Conservation (phyloP, 2,888 invertebrate species). For the Lasioglossum leucozonium region DNA sequence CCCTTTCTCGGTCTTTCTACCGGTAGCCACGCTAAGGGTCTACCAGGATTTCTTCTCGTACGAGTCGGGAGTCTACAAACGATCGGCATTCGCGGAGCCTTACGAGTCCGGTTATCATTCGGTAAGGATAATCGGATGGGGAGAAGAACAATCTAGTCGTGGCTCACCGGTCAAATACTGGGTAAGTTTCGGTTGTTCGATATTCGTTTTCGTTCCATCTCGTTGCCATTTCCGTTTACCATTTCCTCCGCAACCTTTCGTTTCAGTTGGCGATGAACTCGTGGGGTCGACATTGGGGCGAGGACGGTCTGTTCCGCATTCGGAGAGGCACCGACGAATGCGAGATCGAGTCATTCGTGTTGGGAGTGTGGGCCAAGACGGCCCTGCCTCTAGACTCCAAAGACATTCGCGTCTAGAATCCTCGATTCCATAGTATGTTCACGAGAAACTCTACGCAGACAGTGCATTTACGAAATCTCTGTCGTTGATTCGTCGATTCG, state of each 20-base stretch:
- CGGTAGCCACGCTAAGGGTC: constrained; percentile 94
- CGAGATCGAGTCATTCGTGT: constrained; percentile 95
- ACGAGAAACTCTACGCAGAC: not conserved
- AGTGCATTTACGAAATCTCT: constrained; percentile 76
- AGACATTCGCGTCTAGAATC: not conserved
- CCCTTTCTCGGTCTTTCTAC: constrained; percentile 54
- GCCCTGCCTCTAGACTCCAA: constrained; percentile 61
- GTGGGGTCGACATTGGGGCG: constrained; percentile 97
- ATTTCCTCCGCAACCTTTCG: not conserved
- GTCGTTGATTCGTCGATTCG: constrained; percentile 10
- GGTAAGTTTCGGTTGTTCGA: constrained; percentile 87
- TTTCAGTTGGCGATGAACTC: constrained; percentile 95
- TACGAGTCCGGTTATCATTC: constrained; percentile 92
- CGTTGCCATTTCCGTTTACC: not conserved
- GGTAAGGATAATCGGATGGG: constrained; percentile 97
- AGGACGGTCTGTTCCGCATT: constrained; percentile 95
- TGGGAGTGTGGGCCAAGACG: constrained; percentile 91
- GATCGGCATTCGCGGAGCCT: constrained; percentile 85
- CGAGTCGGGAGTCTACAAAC: constrained; percentile 92
- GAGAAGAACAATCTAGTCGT: constrained; percentile 87
- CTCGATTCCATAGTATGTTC: not conserved
- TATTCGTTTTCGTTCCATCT: not conserved
- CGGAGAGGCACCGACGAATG: constrained; percentile 93
- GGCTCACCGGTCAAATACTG: constrained; percentile 91
- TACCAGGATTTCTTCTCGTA: constrained; percentile 97